Conservation (phyloP, 2,888 invertebrate species). For the Drosophila koepferae region DNA sequence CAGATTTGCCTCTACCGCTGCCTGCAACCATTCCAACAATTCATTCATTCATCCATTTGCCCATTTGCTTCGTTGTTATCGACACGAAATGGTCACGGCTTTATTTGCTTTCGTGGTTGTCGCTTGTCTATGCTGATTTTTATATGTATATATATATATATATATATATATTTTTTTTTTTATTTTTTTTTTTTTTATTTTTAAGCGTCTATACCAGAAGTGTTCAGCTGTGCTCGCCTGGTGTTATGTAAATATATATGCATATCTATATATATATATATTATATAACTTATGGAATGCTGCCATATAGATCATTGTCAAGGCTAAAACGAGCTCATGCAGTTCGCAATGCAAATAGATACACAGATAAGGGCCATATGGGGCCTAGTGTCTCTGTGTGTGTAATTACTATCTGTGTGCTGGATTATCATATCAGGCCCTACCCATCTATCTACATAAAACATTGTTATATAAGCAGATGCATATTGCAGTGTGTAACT, state of each 20-base stretch:
- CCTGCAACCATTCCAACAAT: slow-evolving; percentile 5
- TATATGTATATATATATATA: no score
- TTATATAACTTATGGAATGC: slow-evolving; percentile 25
- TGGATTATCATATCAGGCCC: slow-evolving; percentile 15
- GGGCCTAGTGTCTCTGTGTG: neutral
- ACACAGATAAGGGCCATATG: slow-evolving; percentile 16
- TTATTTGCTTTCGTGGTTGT: slow-evolving; percentile 53
- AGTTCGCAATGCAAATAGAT: slow-evolving; percentile 26
- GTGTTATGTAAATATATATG: neutral
- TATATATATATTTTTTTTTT: no score
- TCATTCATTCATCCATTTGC: slow-evolving; percentile 16
- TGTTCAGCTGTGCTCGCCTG: slow-evolving; percentile 46
- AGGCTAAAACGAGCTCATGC: slow-evolving; percentile 24
- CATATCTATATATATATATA: neutral
- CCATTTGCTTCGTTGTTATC: slow-evolving; percentile 57
- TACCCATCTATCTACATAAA: slow-evolving; percentile 11
- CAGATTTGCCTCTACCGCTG: slow-evolving; percentile 21
- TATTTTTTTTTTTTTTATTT: slow-evolving; percentile 15
- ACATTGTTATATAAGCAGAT: neutral
- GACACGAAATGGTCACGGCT: slow-evolving; percentile 69
- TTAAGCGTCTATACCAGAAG: slow-evolving; percentile 59
- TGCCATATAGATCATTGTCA: slow-evolving; percentile 43
- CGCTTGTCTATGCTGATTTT: slow-evolving; percentile 68
- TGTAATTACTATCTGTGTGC: neutral
- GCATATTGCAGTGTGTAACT: neutral